A percentile compares a stretch with the other conserved stretches of the same genome.
Conservation (phyloP, 2,113 vertebrate genomes). For the Hemiprocne comata region DNA sequence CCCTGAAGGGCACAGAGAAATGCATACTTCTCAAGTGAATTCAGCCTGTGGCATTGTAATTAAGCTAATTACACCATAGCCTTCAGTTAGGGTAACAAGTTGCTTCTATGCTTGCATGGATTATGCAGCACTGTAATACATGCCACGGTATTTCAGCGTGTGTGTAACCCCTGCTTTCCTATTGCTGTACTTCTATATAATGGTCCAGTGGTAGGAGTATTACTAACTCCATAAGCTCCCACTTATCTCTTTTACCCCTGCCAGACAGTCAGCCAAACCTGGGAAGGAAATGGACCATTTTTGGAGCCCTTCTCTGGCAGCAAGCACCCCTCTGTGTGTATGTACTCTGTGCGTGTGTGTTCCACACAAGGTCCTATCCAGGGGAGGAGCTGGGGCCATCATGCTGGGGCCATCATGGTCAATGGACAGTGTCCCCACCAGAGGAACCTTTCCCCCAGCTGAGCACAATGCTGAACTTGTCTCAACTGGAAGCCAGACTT, state of each 20-base stretch:
- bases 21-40: slow-evolving; percentile 27
- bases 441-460: background rate
- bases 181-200: background rate
- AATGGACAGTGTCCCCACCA: background rate
- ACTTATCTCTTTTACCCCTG: background rate
- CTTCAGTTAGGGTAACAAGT: slow-evolving; percentile 31
- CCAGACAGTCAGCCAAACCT: background rate
- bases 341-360: background rate
- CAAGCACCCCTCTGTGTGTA: background rate
- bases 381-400: background rate
- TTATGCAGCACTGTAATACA: slow-evolving; percentile 31
- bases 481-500: slow-evolving; percentile 7
- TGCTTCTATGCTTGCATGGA: slow-evolving; percentile 27
- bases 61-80: slow-evolving; percentile 34
- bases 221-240: background rate
- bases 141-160: slow-evolving; percentile 9
- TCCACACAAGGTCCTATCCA: no score
- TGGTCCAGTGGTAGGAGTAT: background rate
- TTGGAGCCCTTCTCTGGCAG: background rate
- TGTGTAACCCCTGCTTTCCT: slow-evolving; percentile 1
- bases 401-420: background rate
- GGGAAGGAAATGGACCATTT: background rate
- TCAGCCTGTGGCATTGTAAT: slow-evolving; percentile 27
- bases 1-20: slow-evolving; percentile 25
- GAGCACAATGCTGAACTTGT: background rate